Evolutionary conservation across 2,113 vertebrate species (phyloP).

Genomic region (Triplophysa siluroides): DNA sequence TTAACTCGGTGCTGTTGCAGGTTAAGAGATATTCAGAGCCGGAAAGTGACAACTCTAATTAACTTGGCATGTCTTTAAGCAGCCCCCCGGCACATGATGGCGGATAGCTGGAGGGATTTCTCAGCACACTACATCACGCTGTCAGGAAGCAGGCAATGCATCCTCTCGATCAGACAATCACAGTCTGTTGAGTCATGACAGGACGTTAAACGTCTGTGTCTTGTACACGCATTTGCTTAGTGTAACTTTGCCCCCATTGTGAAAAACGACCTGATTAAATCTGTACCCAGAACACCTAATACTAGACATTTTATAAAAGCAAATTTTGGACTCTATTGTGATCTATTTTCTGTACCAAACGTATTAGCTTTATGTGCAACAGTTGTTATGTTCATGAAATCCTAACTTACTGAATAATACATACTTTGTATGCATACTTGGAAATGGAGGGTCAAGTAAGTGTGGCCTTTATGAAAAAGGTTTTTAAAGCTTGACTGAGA

Average conservation of each 20-base stretch:
- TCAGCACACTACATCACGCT: slow-evolving; percentile 18
- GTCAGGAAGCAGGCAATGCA: slow-evolving; percentile 4
- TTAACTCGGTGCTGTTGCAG: slow-evolving; percentile 40
- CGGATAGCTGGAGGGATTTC: slow-evolving; percentile 15
- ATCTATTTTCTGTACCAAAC: background rate
- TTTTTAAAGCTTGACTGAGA: too few relatives aligned
- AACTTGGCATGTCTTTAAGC: slow-evolving; percentile 45
- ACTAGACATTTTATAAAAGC: too few relatives aligned
- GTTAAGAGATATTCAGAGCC: slow-evolving; percentile 23
- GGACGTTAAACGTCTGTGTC: slow-evolving; percentile 24
- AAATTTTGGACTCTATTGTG: background rate
- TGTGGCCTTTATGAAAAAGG: too few relatives aligned
- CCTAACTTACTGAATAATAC: too few relatives aligned
- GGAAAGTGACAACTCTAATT: slow-evolving; percentile 47
- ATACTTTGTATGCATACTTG: too few relatives aligned
- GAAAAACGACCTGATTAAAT: background rate
- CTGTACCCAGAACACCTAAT: background rate
- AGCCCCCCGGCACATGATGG: slow-evolving; percentile 11
- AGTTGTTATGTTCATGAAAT: too few relatives aligned
- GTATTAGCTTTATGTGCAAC: background rate
- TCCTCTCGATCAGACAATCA: slow-evolving; percentile 16
- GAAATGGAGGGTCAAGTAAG: too few relatives aligned
- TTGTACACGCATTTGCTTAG: slow-evolving; percentile 14
- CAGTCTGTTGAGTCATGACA: slow-evolving; percentile 17
- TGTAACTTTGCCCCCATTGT: background rate